Conservation (phyloP, 1,140 invertebrate species). For the Brachionus sp. region DNA sequence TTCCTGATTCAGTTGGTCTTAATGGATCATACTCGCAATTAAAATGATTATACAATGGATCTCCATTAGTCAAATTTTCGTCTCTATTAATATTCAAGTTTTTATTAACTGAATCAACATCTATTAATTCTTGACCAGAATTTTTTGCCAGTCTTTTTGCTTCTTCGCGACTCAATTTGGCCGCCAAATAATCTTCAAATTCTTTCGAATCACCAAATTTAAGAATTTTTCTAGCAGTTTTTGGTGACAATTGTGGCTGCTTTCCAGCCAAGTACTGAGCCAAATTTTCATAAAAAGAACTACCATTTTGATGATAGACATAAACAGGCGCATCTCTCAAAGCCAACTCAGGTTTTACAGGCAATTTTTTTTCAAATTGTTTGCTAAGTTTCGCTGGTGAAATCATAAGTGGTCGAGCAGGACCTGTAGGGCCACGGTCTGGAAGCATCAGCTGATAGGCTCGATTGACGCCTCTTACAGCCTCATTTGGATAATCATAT, state of each 20-base stretch:
- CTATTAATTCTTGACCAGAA: slow-evolving; percentile 25
- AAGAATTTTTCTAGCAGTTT: slow-evolving; percentile 34
- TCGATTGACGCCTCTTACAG: slow-evolving; percentile 18
- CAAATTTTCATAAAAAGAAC: slow-evolving; percentile 45
- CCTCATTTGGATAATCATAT: slow-evolving; percentile 38
- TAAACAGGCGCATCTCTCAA: slow-evolving; percentile 36
- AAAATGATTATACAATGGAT: slow-evolving; percentile 4
- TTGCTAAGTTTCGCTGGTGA: slow-evolving; percentile 3
- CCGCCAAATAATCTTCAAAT: slow-evolving; percentile 37
- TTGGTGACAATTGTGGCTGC: slow-evolving; percentile 11
- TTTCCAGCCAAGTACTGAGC: slow-evolving; percentile 28
- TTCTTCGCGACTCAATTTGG: slow-evolving; percentile 12
- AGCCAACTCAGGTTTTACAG: neutral
- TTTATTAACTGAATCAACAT: slow-evolving; percentile 11
- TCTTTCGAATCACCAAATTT: slow-evolving; percentile 14
- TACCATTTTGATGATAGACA: slow-evolving; percentile 40
- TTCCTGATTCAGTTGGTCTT: neutral
- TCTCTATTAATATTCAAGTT: neutral
- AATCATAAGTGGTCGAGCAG: slow-evolving; percentile 10
- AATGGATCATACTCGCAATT: slow-evolving; percentile 43
- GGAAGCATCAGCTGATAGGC: slow-evolving; percentile 40
- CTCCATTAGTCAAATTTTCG: neutral
- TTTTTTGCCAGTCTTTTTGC: slow-evolving; percentile 7
- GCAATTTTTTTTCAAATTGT: neutral
- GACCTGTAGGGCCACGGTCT: slow-evolving; percentile 6